Evolutionary conservation across 2,797 vertebrate genomes (phyloP), one percentile per base, ranked within the genome.

Genomic region (Bufotes viridis): DNA sequence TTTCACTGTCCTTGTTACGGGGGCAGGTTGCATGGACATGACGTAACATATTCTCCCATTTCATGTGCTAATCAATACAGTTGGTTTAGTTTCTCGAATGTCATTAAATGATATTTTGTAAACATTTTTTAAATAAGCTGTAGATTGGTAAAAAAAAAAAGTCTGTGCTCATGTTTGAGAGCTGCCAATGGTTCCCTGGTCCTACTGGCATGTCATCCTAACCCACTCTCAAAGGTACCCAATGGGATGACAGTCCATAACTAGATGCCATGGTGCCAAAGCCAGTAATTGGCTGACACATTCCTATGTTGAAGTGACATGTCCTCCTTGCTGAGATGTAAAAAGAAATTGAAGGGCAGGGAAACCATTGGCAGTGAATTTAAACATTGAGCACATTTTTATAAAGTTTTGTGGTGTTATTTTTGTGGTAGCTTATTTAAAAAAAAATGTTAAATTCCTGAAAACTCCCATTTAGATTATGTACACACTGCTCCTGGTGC

Each of bases 1-100:
- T 81, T 65, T n/a, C 22, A 1, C 60, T 75, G 14, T 70, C 69
- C 29, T 61, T 58, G 14, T 58, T 17, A 79, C 17, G 34, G 20
- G 57, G 78, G 60, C 34, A 13, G 60, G 34, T n/a, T 65, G 80
- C 80, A 65, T 65, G 80, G 42, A 67, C 60, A 65, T 63, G 51
- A 5, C 61, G 57, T 81, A 51, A 81, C 29, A 18, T 65, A 65
- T 65, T 22, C 12, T 65, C 51, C 10, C 78, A 63, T 61, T 7
- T 81, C 20, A 81, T 78, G 58, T 57, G 15, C n/a, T 34, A 81
- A 81, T 81, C 11, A 22, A 49, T 42, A 63, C 9, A 63, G 17
- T 60, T 80, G 26, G 51, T 17, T 78, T 22, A 51, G 7, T 63
- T 29, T 13, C 57, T 29, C 13, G 55, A 3, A 80, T 29, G 10